Evolutionary conservation across 2,797 vertebrate genomes (phyloP), one percentile per base, ranked within the genome.

Genomic region (Apodemus agrarius): DNA sequence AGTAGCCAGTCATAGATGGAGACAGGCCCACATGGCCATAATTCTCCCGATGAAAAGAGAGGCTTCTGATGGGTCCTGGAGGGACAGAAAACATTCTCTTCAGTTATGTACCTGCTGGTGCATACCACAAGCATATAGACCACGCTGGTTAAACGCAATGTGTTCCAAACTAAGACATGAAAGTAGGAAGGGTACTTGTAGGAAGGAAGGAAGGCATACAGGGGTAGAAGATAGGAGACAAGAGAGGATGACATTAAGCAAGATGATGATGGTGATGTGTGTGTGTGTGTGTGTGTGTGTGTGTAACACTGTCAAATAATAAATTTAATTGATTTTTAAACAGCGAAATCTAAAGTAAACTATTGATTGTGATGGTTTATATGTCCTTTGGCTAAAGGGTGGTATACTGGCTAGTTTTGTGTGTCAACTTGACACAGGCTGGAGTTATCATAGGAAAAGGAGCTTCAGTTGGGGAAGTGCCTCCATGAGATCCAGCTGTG

Each of bases 271-370:
- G 59, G 24, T 21, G 16, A 19, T n/a, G 67, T 52, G 10, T 52
- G 49, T 52, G 49, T 52, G 52, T 13, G 52, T 52, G 34, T 67
- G 31, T 17, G 34, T 61, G 17, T 19, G 17, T 37, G 14, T 37
- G 5, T 34, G 10, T 4, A 10, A 43, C 67, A 72, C 8, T 86
- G 46, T 57, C 69, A 74, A 88, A 74, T 29, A 40, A 87, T 37
- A 74, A 57, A 74, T 57, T n/a, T 57, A 57, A 57, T 74, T 31
- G 5, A 75, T 74, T 57, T 88, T 57, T 52, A 17, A 65, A 76
- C 63, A 90, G 43, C 59, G 94, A 96, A 94, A 59, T 49, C 76
- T 24, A 37, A 78, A 95, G 67, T 89, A 96, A 96, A 94, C 83
- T 90, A 95, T 89, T 94, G 17, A 17, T 37, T 72, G 19, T 22